Evolutionary conservation across 2,113 vertebrate genomes (phyloP), one percentile per base, ranked within the genome.

Genomic region (Orthonyx spaldingii): DNA sequence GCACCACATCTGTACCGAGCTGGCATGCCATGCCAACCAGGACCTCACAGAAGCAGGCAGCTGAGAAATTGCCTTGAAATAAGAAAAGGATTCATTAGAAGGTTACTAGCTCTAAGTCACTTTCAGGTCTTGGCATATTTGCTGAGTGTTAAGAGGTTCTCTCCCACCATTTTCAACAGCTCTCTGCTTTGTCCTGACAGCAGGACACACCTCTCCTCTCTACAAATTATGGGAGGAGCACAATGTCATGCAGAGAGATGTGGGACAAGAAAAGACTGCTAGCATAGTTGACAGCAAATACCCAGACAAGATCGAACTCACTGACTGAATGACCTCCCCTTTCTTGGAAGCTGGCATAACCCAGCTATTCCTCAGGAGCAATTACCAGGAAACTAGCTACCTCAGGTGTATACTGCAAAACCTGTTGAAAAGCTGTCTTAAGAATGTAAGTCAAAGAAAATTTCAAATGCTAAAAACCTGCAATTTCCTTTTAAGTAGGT

Each of bases 1-100:
- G 37, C 8, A 59, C 21, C 16, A 28, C n/a, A 13, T 14, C 39
- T 44, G 15, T 16, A 84, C 14, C 0, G 0, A 52, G 57, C 22
- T 12, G 12, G 19, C 24, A 59, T 9, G 21, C 60, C 59, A n/a
- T 11, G 11, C 55, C 39, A 87, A 50, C 24, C 2, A 3, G 39
- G 60, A 46, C 32, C 37, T 79, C 65, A 84, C 30, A 49, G 33
- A 77, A 78, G 13, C 1, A 10, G 35, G 59, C 23, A 55, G 13
- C 37, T 87, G 49, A 41, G 16, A 93, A 91, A 89, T 8, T 69
- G 30, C 19, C 47, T 76, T 24, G 15, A 84, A 74, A 41, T n/a
- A 76, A 87, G n/a, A 78, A 61, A 84, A 84, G 0, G 21, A 69
- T 69, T 85, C 17, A 49, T 52, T 33, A 82, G 41, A 59, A 65